Evolutionary conservation across 1,140 invertebrate genomes (phyloP), one percentile per base, ranked within the genome.

Genomic region (Aphidius ervi): DNA sequence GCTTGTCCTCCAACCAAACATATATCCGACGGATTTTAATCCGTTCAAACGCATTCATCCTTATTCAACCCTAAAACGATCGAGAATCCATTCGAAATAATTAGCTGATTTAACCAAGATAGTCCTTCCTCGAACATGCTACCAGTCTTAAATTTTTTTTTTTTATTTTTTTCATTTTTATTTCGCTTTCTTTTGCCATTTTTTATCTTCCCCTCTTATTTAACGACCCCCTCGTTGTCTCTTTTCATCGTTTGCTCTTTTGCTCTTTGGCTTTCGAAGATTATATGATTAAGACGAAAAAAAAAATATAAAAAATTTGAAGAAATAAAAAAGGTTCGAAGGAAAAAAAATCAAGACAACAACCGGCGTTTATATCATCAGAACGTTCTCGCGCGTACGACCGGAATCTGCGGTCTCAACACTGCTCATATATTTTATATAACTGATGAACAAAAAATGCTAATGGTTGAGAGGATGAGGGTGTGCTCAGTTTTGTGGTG

Each of bases 21-120:
- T 68, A 65, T 56, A 63, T 16, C 52, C 50, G 67, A 70, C 68
- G 68, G 70, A 74, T 73, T 76, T 77, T 73, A 75, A 76, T 76
- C 71, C 70, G 63, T 59, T 47, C 64, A 63, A 7, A 10, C 23
- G 23, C 39, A 41, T 54, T 54, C 52, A 40, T 40, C 52, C 16
- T 42, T 42, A 54, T 54, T 54, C 42, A 54, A 54, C 52, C 52
- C 23, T 31, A 54, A 54, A 54, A 42, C 72, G 74, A 77, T 42
- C 73, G 75, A 62, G 73, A 72, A 75, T 70, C 72, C 75, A 77
- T 76, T 77, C 74, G 71, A 79, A 79, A 79, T 78, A 79, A 79
- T 79, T 79, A 78, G 75, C 76, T 75, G 75, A 78, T 78, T 70
- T 64, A 61, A 66, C 63, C 61, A 66, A 74, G 76, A 77, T 78